These are phyloP conservation scores for Apis mellifera DNA, from an alignment of 1,140 invertebrate genomes.

Conservation along the genomic window Amel_HAv3.1 CM009936.2:6560001-6560500, in stretches of 20 bases:
- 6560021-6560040: background rate
- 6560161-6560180: background rate
- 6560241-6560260: background rate
- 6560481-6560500: background rate
- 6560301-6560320: background rate
- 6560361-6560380: background rate
- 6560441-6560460: too few relatives aligned
- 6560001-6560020: background rate
- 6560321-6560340: slow-evolving; percentile 2
- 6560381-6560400: too few relatives aligned
- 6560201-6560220: rapidly evolving
- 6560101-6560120: too few relatives aligned
- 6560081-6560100: too few relatives aligned
- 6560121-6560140: too few relatives aligned
- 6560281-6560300: background rate
- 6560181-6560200: background rate
- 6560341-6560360: background rate
- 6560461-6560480: background rate
- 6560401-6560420: background rate
- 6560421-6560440: background rate
- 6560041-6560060: background rate
- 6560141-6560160: too few relatives aligned
- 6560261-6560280: background rate
- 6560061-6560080: background rate
- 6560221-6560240: background rate